Base-by-base conservation (phyloP, 1,140 invertebrate genomes). In the Dysdera silvatica region DNA sequence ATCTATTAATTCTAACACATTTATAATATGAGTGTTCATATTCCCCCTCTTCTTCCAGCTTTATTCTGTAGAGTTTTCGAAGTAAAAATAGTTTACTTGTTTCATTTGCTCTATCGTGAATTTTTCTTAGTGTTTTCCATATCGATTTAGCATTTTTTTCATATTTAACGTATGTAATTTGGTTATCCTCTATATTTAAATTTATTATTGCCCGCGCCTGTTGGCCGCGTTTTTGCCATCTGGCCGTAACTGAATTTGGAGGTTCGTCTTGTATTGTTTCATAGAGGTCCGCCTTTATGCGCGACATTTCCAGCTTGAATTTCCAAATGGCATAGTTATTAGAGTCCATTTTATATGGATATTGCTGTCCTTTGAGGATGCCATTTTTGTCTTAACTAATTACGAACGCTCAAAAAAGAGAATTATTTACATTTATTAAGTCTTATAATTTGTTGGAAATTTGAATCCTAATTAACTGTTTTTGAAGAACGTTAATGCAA, bases 141-240 rank as follows among this genome's bases (percentile, higher is more conserved):
- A 48, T 48, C 26, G 18, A n/a, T 48, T 48, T 48, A n/a, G 45
- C 45, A 14, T n/a, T 48, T 53, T 53, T 53, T 29, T 28, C 23
- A 16, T 53, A n/a, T 33, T n/a, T 16, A 23, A 53, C 32, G 8
- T 24, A 16, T 33, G 16, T 29, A 1, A 53, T 31, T 33, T 53
- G 51, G 31, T 53, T 33, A 31, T 53, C 51, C 26, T 53, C 51
- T 14, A 53, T 14, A 10, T 18, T 14, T 16, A 53, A 29, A 26
- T n/a, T 16, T 31, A 53, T 53, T 26, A 29, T 53, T n/a, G 51
- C 24, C 14, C 31, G 23, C 8, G 51, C 51, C 26, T 53, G 51
- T 29, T 23, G n/a, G 26, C 14, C 51, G n/a, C 26, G 18, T 24
- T 48, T 48, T 12, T 14, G 18, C 45, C 45, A 48, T 12, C n/a